phyloP scores from a whole-genome alignment of 2,797 vertebrate genomes.

The Artibeus jamaicensis region DNA sequence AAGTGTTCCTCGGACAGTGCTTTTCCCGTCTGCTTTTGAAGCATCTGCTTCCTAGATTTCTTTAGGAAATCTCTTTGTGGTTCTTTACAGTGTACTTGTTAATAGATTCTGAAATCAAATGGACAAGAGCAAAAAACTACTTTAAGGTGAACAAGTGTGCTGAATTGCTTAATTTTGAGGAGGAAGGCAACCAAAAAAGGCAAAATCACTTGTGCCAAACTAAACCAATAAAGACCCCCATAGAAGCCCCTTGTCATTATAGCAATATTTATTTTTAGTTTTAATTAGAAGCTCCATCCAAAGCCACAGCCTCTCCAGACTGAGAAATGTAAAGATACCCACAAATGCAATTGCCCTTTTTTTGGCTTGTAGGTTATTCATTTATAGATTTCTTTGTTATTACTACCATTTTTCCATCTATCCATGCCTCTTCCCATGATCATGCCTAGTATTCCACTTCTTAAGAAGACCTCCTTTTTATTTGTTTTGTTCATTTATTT shows the following conservation, averaged over 20 bases:
- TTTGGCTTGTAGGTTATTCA: background rate
- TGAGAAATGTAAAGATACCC: background rate
- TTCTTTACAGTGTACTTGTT: background rate
- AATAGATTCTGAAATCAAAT: background rate
- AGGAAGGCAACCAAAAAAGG: background rate
- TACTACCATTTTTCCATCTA: background rate
- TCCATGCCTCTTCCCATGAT: background rate
- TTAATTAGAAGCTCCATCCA: background rate
- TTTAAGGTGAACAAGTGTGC: background rate
- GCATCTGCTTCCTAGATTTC: background rate
- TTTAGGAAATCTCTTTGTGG: too few relatives aligned
- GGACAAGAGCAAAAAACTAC: background rate
- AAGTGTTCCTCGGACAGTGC: background rate
- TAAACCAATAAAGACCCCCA: background rate
- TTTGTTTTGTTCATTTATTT: background rate
- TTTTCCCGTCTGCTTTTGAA: background rate
- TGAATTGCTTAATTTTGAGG: background rate
- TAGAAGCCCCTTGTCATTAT: background rate
- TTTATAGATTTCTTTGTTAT: background rate
- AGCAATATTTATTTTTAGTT: slow-evolving; percentile 20
- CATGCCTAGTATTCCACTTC: background rate
- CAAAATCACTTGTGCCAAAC: background rate
- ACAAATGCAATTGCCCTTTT: background rate
- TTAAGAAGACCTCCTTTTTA: background rate
- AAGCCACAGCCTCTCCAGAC: background rate